Percentiles rank a stretch among this genome's conserved stretches.
Conservation (phyloP, 1,140 invertebrate species). For the Lysiphlebus fabarum region DNA sequence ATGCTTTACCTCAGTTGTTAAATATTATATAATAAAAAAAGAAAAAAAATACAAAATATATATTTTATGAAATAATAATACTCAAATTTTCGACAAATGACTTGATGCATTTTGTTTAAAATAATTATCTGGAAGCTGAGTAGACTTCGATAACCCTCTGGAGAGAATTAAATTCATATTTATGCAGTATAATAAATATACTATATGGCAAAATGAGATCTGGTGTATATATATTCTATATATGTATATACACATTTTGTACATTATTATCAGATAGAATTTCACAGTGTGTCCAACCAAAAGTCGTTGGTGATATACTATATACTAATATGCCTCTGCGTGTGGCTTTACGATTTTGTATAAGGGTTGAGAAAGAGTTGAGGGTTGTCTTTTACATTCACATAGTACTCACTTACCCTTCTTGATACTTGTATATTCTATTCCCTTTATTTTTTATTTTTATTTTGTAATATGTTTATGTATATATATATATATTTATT, state of each 20-base stretch:
- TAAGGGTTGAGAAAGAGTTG: neutral
- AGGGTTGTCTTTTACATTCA: constrained; percentile 16
- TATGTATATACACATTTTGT: constrained; percentile 4
- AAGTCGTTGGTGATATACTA: neutral
- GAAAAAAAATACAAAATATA: too few species aligned
- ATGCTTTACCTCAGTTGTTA: neutral
- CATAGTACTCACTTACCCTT: neutral
- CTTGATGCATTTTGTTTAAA: too few species aligned
- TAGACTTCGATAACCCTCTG: too few species aligned
- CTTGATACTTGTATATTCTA: too few species aligned
- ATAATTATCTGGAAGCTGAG: too few species aligned
- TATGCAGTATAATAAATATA: too few species aligned
- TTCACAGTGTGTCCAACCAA: constrained; percentile 33
- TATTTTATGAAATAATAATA: too few species aligned
- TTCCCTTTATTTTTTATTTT: neutral
- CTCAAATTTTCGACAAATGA: too few species aligned
- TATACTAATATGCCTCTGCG: neutral
- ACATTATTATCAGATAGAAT: constrained; percentile 20
- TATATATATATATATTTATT: constrained; percentile 7
- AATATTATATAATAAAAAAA: neutral
- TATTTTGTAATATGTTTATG: neutral
- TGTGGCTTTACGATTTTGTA: constrained; percentile 11
- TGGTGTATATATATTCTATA: too few species aligned
- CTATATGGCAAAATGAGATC: too few species aligned
- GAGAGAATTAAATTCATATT: too few species aligned